These are phyloP conservation scores for Paradoxurus hermaphroditus DNA, from an alignment of 2,113 vertebrate species.

Conservation along the genomic window DNA sequence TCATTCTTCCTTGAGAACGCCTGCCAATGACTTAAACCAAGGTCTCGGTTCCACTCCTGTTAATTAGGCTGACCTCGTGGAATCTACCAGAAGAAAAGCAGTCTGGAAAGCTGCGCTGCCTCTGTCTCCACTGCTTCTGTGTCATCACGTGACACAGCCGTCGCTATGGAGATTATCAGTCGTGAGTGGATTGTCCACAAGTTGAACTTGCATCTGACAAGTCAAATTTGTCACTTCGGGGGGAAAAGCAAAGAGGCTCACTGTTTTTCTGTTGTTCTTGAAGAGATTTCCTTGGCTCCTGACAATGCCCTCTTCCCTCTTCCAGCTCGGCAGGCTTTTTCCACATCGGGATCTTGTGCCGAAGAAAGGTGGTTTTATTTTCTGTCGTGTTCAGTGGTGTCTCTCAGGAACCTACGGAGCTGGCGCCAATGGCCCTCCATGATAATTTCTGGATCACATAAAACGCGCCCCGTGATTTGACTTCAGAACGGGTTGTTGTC, in stretches of 20 bases:
- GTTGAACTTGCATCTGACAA: conserved; percentile 75
- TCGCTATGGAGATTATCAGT: conserved; percentile 73
- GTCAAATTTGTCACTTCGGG: conserved; percentile 73
- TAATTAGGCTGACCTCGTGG: conserved; percentile 16
- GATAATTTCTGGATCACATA: not conserved
- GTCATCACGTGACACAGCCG: conserved; percentile 14
- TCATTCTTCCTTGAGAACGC: not conserved
- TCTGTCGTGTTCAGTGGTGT: not conserved
- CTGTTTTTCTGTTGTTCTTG: not conserved
- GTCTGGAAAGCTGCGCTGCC: not conserved
- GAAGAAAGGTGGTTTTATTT: not conserved
- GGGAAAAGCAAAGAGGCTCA: conserved; percentile 6
- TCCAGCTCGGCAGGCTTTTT: not conserved
- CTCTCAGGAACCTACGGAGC: not conserved
- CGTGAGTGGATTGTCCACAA: conserved; percentile 65
- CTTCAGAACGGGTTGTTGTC: not conserved
- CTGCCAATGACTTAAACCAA: not conserved
- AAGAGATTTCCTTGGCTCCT: conserved; percentile 37
- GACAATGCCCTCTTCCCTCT: not conserved
- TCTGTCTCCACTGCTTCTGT: not conserved
- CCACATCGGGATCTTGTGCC: not conserved
- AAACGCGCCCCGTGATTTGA: not conserved
- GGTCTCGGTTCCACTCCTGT: not conserved
- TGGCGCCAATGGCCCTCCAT: accelerated
- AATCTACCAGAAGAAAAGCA: conserved; percentile 46